Base-by-base conservation (phyloP, 2,797 vertebrate species). In the Pygocentrus nattereri region DNA sequence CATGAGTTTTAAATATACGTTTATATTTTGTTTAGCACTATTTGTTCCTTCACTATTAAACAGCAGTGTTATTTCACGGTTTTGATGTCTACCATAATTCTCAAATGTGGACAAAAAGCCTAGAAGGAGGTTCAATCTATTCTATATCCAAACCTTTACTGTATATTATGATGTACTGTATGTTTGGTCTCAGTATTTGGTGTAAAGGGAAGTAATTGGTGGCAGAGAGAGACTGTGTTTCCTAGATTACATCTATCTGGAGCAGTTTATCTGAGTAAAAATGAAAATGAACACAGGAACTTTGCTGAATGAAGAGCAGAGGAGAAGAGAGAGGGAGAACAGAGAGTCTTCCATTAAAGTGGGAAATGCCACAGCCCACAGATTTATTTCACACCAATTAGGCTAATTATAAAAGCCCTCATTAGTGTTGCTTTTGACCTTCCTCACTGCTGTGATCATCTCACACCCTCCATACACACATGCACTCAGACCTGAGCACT, bases 351-450 rank as follows among this genome's bases (percentile, higher is more conserved):
- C 27, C 19, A 34, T 31, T 31, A 52, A 34, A 72, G 18, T 31
- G 47, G 16, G 16, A 31, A 54, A 52, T 31, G 10, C 70, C 27
- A 34, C 6, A 52, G 18, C 7, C 27, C 25, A 49, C 49, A 47
- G 38, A 52, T 58, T 73, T 10, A 74, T 67, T 72, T 56, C 31
- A 54, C 27, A 64, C 23, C 73, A 59, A 56, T 62, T 54, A 52
- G 25, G 38, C 58, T 78, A 65, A 56, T 82, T 82, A 65, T 56
- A 47, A 62, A 75, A 77, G 31, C 74, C 50, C 67, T 65, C 30
- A 41, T 77, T 81, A 76, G 30, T 38, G 12, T 67, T 70, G n/a
- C 44, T 30, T 70, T 70, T 70, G 68, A 50, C 68, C 25, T 70
- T 49, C 70, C 23, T 27, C 23, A 50, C 68, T 70, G 44, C 68